Evolutionary conservation across 2,797 vertebrate genomes (phyloP).

Genomic region (Takifugu rubripes): DNA sequence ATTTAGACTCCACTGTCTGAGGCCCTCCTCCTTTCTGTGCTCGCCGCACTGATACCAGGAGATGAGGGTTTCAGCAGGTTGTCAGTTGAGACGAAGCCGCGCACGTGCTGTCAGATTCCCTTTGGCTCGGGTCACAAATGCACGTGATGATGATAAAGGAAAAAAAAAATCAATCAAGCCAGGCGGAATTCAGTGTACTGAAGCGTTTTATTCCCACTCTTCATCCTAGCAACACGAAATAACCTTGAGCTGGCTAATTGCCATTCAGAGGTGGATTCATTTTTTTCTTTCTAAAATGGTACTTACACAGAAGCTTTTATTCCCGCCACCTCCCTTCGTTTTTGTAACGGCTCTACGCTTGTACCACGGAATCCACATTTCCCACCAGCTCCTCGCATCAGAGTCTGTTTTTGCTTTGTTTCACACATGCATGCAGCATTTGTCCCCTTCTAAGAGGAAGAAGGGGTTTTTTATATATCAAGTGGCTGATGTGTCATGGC

Average conservation of each 20-base stretch:
- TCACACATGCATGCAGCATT: neutral
- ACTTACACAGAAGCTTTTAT: neutral
- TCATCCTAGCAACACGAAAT: conserved; percentile 59
- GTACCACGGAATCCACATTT: conserved; percentile 2
- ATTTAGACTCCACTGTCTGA: too few relatives aligned
- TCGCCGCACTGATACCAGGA: too few relatives aligned
- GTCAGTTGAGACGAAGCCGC: conserved; percentile 24
- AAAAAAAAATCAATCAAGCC: conserved; percentile 40
- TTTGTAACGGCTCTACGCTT: conserved; percentile 1
- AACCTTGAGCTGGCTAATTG: conserved; percentile 63
- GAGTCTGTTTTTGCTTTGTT: neutral
- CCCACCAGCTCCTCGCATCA: neutral
- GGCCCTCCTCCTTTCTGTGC: neutral
- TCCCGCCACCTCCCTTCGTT: neutral
- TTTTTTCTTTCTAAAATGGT: conserved; percentile 2
- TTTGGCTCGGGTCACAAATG: neutral
- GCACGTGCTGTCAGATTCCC: conserved; percentile 2
- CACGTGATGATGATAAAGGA: neutral
- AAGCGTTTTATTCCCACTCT: conserved; percentile 40
- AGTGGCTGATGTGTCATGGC: conserved; percentile 48
- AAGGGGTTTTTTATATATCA: conserved; percentile 10
- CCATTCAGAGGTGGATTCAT: conserved; percentile 46
- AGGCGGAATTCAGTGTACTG: conserved; percentile 23
- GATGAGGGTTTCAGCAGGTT: too few relatives aligned
- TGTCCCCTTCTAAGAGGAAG: conserved; percentile 13